phyloP scores from a whole-genome alignment of 2,888 invertebrate genomes.

The Tanypteryx hageni region DNA sequence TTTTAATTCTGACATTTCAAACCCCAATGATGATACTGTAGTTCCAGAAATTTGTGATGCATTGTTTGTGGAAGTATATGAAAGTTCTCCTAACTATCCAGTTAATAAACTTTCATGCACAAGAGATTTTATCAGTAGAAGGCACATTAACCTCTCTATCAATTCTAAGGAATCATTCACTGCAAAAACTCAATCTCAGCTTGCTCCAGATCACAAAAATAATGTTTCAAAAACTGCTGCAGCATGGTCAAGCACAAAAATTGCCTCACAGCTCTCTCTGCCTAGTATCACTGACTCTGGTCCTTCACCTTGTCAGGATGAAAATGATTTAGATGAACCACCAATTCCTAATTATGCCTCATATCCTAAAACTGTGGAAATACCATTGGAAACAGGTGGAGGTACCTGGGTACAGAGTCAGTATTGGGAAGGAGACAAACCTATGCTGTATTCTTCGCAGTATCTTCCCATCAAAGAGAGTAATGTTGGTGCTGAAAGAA shows the following conservation, averaged over 20 bases:
- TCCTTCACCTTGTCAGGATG: background rate
- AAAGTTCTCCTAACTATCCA: background rate
- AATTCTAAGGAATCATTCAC: background rate
- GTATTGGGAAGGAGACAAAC: conserved; percentile 24
- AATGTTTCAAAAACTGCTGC: background rate
- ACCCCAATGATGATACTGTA: no score
- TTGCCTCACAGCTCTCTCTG: background rate
- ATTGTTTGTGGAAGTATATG: background rate
- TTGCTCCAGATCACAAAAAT: background rate
- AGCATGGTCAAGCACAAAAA: background rate
- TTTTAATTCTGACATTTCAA: background rate
- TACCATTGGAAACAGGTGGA: conserved; percentile 43
- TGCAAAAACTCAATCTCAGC: background rate
- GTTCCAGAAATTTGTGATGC: background rate
- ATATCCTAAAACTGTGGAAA: background rate
- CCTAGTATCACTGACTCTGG: background rate
- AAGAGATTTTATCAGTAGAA: background rate
- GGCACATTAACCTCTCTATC: background rate
- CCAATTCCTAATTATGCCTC: background rate
- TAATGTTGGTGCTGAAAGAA: background rate
- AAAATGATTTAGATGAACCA: background rate
- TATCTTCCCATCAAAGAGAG: background rate
- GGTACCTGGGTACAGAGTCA: background rate
- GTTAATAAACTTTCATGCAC: background rate
- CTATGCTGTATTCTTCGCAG: conserved; percentile 5